phyloP scores from a whole-genome alignment of 2,888 invertebrate genomes.

The Mechanitis messenoides region DNA sequence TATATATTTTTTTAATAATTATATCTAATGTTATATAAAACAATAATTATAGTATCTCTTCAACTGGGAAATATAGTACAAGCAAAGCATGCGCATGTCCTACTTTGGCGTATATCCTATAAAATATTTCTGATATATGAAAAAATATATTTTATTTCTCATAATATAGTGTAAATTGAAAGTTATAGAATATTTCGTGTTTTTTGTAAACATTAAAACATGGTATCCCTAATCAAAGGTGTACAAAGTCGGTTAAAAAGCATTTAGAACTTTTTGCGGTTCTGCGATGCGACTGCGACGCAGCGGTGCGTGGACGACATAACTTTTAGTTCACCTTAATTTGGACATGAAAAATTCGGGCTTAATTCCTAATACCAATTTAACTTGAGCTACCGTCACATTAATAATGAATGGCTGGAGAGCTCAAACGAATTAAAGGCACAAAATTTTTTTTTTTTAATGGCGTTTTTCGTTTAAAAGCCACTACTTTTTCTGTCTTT shows the following conservation, averaged over 20 bases:
- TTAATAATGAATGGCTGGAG: background rate
- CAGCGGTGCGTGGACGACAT: conserved; percentile 21
- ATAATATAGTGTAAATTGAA: too few species aligned
- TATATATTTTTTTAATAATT: too few species aligned
- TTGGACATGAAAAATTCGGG: conserved; percentile 7
- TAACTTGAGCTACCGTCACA: background rate
- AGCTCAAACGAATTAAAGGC: background rate
- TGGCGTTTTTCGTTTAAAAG: too few species aligned
- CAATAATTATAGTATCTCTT: too few species aligned
- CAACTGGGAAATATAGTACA: too few species aligned
- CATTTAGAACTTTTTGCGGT: conserved; percentile 14
- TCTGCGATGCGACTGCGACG: conserved; percentile 9
- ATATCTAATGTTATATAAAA: too few species aligned
- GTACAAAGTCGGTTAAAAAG: conserved; percentile 11
- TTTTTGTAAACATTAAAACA: background rate
- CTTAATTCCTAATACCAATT: conserved; percentile 1
- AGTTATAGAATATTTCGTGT: background rate
- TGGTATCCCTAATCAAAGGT: background rate
- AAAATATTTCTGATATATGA: too few species aligned
- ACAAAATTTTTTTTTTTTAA: too few species aligned
- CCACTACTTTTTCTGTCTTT: too few species aligned
- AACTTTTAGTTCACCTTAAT: conserved; percentile 19
- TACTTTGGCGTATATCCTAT: too few species aligned
- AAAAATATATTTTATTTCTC: too few species aligned
- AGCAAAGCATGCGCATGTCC: too few species aligned